Percentiles rank a stretch among this genome's conserved stretches.
phyloP scores from a whole-genome alignment of 2,888 invertebrate genomes.

The Cistogaster globosa region DNA sequence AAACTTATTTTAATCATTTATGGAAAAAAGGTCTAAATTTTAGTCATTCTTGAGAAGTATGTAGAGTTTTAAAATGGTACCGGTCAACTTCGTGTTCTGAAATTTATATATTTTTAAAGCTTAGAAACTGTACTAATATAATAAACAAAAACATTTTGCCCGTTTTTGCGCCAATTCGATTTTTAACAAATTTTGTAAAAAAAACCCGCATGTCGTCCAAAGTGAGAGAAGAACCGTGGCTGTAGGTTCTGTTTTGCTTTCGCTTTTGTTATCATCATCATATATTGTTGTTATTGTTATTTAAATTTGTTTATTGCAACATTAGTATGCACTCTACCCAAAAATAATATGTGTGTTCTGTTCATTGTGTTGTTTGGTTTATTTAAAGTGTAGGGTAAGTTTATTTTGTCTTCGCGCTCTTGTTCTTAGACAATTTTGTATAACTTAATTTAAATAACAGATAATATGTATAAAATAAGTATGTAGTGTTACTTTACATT shows the following conservation, averaged over 20 bases:
- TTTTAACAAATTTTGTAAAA: conserved; percentile 18
- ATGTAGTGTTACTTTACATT: too few relatives aligned
- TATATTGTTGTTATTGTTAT: conserved; percentile 31
- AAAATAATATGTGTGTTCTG: too few relatives aligned
- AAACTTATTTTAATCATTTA: too few relatives aligned
- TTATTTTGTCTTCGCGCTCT: conserved; percentile 39
- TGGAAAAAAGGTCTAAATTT: too few relatives aligned
- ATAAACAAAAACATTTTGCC: conserved; percentile 6
- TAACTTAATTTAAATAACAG: conserved; percentile 15
- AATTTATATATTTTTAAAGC: too few relatives aligned
- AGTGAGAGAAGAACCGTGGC: conserved; percentile 29
- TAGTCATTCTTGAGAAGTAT: background rate
- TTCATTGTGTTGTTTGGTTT: too few relatives aligned
- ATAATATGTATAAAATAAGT: too few relatives aligned
- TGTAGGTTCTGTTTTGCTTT: conserved; percentile 11
- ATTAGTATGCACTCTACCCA: conserved; percentile 4
- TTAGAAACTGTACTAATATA: too few relatives aligned
- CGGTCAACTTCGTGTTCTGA: conserved; percentile 26
- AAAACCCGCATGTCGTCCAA: conserved; percentile 22
- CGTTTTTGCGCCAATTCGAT: conserved; percentile 22
- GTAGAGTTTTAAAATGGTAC: conserved; percentile 24
- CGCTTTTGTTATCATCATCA: conserved; percentile 8
- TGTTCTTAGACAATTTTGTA: conserved; percentile 51
- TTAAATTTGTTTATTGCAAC: conserved; percentile 4
- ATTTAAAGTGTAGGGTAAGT: too few relatives aligned